These are phyloP conservation scores for Watsonalla cultraria DNA, from an alignment of 2,888 invertebrate genomes.

Conservation along the genomic window DNA sequence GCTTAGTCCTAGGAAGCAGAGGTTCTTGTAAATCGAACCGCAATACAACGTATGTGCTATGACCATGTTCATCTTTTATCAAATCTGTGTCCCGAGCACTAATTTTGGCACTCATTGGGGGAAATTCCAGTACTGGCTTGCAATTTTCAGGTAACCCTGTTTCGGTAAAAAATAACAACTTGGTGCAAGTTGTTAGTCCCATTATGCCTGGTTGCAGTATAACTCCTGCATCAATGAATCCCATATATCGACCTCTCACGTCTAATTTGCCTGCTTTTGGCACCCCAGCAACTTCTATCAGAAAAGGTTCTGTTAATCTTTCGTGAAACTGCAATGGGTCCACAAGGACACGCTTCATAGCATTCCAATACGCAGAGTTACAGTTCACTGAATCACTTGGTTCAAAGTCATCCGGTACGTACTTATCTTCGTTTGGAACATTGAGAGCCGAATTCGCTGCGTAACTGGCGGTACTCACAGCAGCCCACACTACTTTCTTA, in stretches of 20 bases:
- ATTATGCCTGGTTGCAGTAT: conserved; percentile 53
- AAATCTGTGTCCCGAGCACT: conserved; percentile 43
- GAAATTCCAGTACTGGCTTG: conserved; percentile 49
- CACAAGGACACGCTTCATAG: conserved; percentile 59
- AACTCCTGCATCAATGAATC: conserved; percentile 50
- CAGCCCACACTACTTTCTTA: conserved; percentile 52
- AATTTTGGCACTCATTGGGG: conserved; percentile 54
- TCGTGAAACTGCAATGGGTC: conserved; percentile 35
- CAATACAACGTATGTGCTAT: conserved; percentile 46
- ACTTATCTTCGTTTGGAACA: conserved; percentile 48
- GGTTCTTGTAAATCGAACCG: conserved; percentile 57
- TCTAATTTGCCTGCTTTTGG: conserved; percentile 58
- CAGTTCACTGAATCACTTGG: conserved; percentile 28
- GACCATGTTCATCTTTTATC: conserved; percentile 47
- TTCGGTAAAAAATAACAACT: conserved; percentile 46
- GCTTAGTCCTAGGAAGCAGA: conserved; percentile 46
- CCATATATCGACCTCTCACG: conserved; percentile 58
- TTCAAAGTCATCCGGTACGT: conserved; percentile 43
- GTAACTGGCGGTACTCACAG: conserved; percentile 42
- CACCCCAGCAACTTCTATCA: conserved; percentile 64
- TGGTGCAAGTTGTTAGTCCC: conserved; percentile 47
- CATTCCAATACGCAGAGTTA: conserved; percentile 58
- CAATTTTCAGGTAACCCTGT: conserved; percentile 35
- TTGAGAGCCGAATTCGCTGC: conserved; percentile 43
- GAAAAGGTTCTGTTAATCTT: conserved; percentile 41